A percentile compares a stretch with the other conserved stretches of the same genome.
Conservation (phyloP, 2,888 invertebrate genomes). For the Ichneumoninae sp. region DNA sequence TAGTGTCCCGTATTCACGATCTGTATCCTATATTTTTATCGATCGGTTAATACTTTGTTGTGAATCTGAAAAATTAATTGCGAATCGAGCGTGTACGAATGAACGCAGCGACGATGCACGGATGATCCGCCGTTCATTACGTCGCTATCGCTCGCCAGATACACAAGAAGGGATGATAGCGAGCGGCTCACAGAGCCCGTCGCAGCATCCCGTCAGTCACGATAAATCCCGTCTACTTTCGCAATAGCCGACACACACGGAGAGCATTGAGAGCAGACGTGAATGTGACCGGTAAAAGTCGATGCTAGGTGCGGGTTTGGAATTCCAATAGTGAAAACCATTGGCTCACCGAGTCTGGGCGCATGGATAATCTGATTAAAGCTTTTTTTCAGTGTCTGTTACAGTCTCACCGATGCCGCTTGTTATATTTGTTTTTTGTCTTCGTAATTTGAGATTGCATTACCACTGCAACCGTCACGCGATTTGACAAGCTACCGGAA, state of each 20-base stretch:
- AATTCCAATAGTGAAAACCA: slow-evolving; percentile 7
- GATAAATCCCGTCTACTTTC: slow-evolving; percentile 56
- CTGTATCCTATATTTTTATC: background rate
- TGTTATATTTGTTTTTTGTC: slow-evolving; percentile 31
- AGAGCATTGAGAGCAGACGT: slow-evolving; percentile 27
- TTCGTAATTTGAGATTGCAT: slow-evolving; percentile 70
- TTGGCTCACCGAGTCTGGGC: slow-evolving; percentile 29
- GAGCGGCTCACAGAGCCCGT: slow-evolving; percentile 5
- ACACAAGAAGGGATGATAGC: slow-evolving; percentile 12
- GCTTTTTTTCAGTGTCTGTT: slow-evolving; percentile 41
- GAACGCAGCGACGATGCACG: slow-evolving; percentile 19
- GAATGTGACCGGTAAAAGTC: slow-evolving; percentile 41
- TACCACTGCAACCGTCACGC: slow-evolving; percentile 64
- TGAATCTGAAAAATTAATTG: background rate
- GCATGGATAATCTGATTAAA: slow-evolving; percentile 62
- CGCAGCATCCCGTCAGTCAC: slow-evolving; percentile 39
- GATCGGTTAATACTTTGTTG: background rate
- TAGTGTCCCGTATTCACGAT: background rate
- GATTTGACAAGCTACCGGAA: slow-evolving; percentile 61
- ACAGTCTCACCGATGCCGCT: slow-evolving; percentile 53
- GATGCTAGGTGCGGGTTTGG: slow-evolving; percentile 41
- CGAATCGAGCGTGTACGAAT: background rate
- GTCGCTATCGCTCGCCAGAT: background rate
- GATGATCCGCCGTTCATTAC: slow-evolving; percentile 23
- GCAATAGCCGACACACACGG: slow-evolving; percentile 42